Evolutionary conservation across 2,113 vertebrate species (phyloP).

Genomic region (Tamias sibiricus): DNA sequence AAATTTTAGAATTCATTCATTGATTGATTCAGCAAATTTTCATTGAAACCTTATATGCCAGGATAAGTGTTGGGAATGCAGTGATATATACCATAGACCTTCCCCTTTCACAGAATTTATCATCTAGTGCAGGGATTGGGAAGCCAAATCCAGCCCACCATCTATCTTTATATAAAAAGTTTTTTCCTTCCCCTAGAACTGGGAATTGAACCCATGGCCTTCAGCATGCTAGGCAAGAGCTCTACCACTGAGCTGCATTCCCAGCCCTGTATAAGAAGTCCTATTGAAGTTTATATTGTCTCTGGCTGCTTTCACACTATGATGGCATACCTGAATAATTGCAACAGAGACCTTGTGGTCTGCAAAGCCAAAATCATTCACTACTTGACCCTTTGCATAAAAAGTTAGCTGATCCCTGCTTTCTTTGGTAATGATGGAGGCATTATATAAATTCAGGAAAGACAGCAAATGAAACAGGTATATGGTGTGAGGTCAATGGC

Average conservation of each 20-base stretch:
- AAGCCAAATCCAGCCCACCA: not conserved
- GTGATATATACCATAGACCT: rapidly evolving
- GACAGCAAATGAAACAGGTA: not conserved
- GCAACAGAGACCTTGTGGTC: not conserved
- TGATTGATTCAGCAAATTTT: not conserved
- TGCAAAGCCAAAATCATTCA: not conserved
- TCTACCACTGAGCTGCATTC: too few relatives aligned
- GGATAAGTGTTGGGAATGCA: not conserved
- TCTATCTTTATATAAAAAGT: not conserved
- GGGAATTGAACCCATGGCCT: too few relatives aligned
- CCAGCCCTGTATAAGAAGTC: not conserved
- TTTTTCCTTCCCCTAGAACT: not conserved
- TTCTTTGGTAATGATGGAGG: not conserved
- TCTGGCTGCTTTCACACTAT: not conserved
- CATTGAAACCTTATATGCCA: not conserved
- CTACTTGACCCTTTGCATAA: not conserved
- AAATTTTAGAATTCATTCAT: not conserved
- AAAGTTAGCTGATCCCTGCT: not conserved
- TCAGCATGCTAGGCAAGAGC: too few relatives aligned
- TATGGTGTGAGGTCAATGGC: not conserved
- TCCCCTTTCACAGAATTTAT: not conserved
- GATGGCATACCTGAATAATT: not conserved
- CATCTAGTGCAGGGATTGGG: not conserved
- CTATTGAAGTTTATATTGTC: not conserved
- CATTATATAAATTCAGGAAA: not conserved